These are phyloP conservation scores for Tragelaphus strepsiceros DNA, from an alignment of 2,113 vertebrate species.

Conservation along the genomic window DNA sequence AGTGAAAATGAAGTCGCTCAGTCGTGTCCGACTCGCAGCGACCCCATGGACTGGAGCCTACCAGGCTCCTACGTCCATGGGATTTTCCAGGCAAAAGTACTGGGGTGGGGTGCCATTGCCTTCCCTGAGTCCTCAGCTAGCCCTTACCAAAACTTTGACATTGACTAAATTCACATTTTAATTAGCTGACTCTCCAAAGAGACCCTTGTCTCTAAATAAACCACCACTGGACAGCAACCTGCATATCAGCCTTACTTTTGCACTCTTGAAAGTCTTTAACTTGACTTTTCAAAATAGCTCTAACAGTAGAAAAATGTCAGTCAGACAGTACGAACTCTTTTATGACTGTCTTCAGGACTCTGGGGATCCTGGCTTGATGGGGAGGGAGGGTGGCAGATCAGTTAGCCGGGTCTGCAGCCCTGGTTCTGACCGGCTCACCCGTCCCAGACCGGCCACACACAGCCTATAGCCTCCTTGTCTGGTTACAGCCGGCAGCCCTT, in stretches of 20 bases:
- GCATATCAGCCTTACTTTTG: neutral
- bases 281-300: neutral
- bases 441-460: neutral
- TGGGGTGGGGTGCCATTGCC: too few relatives aligned
- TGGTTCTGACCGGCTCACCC: neutral
- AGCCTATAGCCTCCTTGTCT: neutral
- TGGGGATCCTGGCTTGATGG: accelerated
- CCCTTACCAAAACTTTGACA: neutral
- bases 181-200: neutral
- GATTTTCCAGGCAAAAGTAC: too few relatives aligned
- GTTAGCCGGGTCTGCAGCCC: neutral
- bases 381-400: neutral
- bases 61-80: too few relatives aligned
- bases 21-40: too few relatives aligned
- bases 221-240: neutral
- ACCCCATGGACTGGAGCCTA: too few relatives aligned
- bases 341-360: neutral
- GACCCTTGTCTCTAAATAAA: neutral
- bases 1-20: too few relatives aligned
- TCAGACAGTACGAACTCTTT: neutral
- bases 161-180: neutral
- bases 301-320: neutral
- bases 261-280: neutral
- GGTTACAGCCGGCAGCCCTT: neutral
- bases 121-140: neutral